A percentile compares a stretch with the other conserved stretches of the same genome.
Evolutionary conservation across 2,113 vertebrate species (phyloP).

Genomic region (Phrynosoma blainvillii): DNA sequence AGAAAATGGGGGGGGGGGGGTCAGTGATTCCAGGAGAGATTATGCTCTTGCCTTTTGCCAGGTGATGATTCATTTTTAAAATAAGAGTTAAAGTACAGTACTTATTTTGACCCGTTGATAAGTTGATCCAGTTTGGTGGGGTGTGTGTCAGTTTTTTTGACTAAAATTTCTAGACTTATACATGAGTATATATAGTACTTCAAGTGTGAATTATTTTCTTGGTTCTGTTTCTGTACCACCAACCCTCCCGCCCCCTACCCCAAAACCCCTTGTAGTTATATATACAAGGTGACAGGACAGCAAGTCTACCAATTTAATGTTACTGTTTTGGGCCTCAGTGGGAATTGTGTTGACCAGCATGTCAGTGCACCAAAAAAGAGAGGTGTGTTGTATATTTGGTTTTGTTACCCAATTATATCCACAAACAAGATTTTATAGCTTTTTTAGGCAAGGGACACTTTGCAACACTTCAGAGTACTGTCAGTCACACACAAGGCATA

Average conservation of each 20-base stretch:
- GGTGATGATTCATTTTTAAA: no score
- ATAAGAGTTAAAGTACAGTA: no score
- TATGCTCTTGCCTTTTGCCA: no score
- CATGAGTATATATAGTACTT: not conserved
- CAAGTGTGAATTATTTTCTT: constrained; percentile 11
- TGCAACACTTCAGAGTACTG: constrained; percentile 14
- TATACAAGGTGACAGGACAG: constrained; percentile 48
- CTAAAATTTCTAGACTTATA: no score
- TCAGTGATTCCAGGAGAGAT: no score
- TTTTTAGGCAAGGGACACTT: constrained; percentile 40
- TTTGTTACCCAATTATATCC: constrained; percentile 61
- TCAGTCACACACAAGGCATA: constrained; percentile 17
- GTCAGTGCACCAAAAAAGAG: constrained; percentile 16
- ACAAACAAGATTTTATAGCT: constrained; percentile 54
- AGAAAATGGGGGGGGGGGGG: no score
- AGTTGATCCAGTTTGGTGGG: no score
- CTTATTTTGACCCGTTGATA: no score
- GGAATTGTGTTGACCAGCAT: not conserved
- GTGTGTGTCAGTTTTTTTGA: no score
- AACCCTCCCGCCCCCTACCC: no score
- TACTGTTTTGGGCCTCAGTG: not conserved
- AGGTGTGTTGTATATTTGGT: constrained; percentile 28
- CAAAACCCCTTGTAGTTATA: not conserved
- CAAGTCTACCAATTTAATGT: constrained; percentile 33
- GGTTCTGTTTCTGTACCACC: not conserved